phyloP scores from a whole-genome alignment of 2,888 invertebrate genomes.

The Cataglyphis albicans region DNA sequence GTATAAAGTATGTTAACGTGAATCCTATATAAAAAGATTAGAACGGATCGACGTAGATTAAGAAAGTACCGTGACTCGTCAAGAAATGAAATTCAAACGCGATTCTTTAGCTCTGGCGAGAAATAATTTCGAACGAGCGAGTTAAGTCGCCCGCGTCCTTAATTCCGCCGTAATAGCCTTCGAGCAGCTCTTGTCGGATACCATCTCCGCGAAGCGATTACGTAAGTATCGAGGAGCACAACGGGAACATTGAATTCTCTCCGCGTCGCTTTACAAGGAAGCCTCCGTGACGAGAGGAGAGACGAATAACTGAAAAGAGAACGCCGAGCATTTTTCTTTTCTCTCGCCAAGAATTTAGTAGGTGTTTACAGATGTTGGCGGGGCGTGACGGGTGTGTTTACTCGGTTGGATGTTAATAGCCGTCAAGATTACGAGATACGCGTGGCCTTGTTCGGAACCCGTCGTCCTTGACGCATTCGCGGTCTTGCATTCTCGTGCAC shows the following conservation, averaged over 20 bases:
- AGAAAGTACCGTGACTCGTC: neutral
- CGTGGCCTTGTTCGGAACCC: constrained; percentile 66
- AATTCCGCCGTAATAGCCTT: constrained; percentile 62
- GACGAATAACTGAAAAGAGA: neutral
- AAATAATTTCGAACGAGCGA: constrained; percentile 52
- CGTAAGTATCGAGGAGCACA: constrained; percentile 1
- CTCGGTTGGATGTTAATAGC: constrained; percentile 43
- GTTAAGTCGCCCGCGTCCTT: constrained; percentile 66
- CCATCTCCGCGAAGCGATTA: constrained; percentile 8
- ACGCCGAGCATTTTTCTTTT: neutral
- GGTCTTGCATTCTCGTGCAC: constrained; percentile 42
- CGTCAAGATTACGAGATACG: constrained; percentile 38
- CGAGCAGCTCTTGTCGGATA: constrained; percentile 17
- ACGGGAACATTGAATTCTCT: neutral
- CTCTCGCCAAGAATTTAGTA: constrained; percentile 9
- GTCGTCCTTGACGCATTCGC: constrained; percentile 66
- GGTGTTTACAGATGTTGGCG: neutral
- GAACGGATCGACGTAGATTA: neutral
- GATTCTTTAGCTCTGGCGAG: constrained; percentile 8
- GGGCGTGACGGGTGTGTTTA: constrained; percentile 45
- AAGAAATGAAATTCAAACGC: neutral
- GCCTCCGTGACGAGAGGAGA: neutral
- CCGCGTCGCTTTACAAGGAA: neutral
- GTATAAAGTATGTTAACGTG: no score
- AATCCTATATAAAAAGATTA: neutral